Evolutionary conservation across 2,888 invertebrate genomes (phyloP).

Genomic region (Pardosa pseudoannulata): DNA sequence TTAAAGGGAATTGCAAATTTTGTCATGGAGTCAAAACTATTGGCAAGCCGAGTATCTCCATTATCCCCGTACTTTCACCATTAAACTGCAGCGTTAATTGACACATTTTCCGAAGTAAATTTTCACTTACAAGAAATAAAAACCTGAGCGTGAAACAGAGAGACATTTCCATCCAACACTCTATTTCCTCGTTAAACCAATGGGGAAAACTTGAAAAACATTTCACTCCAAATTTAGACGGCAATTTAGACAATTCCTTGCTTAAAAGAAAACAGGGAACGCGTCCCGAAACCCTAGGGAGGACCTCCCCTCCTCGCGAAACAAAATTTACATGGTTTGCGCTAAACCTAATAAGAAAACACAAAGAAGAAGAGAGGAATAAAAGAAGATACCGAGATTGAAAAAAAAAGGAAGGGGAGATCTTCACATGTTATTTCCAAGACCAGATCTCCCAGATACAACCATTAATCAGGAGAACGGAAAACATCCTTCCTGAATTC

Average conservation of each 20-base stretch:
- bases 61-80: background rate
- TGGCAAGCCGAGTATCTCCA: too few relatives aligned
- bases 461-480: constrained; percentile 68
- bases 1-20: too few relatives aligned
- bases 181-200: constrained; percentile 19
- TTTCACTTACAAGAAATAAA: constrained; percentile 3
- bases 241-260: constrained; percentile 41
- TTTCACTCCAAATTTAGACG: constrained; percentile 69
- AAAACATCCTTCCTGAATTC: constrained; percentile 68
- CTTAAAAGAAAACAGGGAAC: constrained; percentile 16
- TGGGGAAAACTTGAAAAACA: constrained; percentile 70
- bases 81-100: constrained; percentile 8
- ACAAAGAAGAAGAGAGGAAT: constrained; percentile 49
- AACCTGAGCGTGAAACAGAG: background rate
- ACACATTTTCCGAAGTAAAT: constrained; percentile 1
- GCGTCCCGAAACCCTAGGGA: constrained; percentile 11
- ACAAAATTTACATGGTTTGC: constrained; percentile 68
- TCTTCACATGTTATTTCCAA: constrained; percentile 55
- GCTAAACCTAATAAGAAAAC: constrained; percentile 69
- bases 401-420: constrained; percentile 13
- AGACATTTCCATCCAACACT: background rate
- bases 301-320: background rate
- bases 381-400: constrained; percentile 32
- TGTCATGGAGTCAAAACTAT: too few relatives aligned
- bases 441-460: constrained; percentile 48